Evolutionary conservation across 2,888 invertebrate species (phyloP).

Genomic region (Polydesmus complanatus): DNA sequence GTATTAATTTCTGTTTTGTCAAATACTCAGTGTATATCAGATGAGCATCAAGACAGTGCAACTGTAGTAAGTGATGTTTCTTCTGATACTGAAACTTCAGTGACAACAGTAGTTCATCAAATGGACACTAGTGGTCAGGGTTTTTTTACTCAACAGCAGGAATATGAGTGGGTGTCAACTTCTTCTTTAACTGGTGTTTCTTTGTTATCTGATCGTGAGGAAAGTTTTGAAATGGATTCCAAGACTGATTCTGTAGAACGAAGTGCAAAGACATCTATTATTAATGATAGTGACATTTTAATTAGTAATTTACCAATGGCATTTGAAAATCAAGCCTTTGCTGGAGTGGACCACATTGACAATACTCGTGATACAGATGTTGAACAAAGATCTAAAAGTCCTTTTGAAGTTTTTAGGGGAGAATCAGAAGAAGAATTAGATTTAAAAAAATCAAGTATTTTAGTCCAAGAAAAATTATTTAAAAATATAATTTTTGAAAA

Average conservation of each 20-base stretch:
- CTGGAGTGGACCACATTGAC: conserved; percentile 27
- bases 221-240: conserved; percentile 11
- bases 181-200: conserved; percentile 6
- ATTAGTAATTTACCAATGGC: conserved; percentile 27
- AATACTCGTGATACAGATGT: conserved; percentile 5
- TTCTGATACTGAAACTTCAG: conserved; percentile 13
- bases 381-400: conserved; percentile 15
- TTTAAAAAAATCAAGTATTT: too few relatives aligned
- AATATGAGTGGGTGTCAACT: background rate
- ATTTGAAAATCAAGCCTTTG: conserved; percentile 35
- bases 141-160: background rate
- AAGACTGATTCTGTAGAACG: conserved; percentile 2
- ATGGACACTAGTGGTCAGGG: background rate
- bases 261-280: conserved; percentile 4
- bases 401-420: conserved; percentile 21
- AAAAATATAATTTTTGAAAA: too few relatives aligned
- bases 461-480: background rate
- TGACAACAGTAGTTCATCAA: conserved; percentile 11
- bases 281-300: conserved; percentile 9
- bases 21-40: too few relatives aligned
- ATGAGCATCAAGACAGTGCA: background rate
- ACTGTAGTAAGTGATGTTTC: background rate
- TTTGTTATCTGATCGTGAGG: conserved; percentile 13
- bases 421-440: conserved; percentile 2
- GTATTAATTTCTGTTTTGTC: background rate